These are phyloP conservation scores for Eilema griseolum DNA, from an alignment of 2,888 invertebrate genomes.

Conservation along the genomic window DNA sequence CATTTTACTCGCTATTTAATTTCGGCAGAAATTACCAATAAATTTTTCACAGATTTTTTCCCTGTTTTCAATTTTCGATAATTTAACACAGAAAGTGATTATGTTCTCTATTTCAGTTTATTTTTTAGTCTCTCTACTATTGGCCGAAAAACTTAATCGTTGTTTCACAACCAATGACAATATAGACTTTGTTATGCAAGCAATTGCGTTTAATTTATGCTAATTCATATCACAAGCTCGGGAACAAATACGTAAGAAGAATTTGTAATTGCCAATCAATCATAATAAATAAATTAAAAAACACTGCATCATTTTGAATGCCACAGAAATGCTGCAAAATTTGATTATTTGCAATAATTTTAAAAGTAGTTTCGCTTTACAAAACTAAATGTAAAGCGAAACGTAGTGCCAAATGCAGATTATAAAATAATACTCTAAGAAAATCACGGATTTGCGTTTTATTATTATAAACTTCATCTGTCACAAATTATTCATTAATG, in stretches of 20 bases:
- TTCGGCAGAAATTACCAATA: constrained; percentile 68
- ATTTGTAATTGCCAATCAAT: background rate
- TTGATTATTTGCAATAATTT: background rate
- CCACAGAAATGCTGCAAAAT: too few species aligned
- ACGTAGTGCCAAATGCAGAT: background rate
- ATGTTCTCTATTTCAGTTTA: constrained; percentile 31
- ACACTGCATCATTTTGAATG: background rate
- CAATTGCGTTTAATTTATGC: constrained; percentile 32
- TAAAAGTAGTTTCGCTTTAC: too few species aligned
- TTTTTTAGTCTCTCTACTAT: constrained; percentile 16
- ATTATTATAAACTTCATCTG: background rate
- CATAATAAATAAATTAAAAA: background rate
- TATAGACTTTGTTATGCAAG: constrained; percentile 23
- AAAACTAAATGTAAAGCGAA: background rate
- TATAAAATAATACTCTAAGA: too few species aligned
- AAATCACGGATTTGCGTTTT: background rate
- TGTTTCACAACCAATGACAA: constrained; percentile 39
- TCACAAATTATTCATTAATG: background rate
- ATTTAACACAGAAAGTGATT: constrained; percentile 28
- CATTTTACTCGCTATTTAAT: constrained; percentile 62
- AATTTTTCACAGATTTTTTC: constrained; percentile 66
- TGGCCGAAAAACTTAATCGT: constrained; percentile 6
- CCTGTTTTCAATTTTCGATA: constrained; percentile 70
- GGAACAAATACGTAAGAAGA: background rate
- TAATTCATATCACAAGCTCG: background rate